Base-by-base conservation (phyloP, 2,888 invertebrate genomes). In the Ormia ochracea region DNA sequence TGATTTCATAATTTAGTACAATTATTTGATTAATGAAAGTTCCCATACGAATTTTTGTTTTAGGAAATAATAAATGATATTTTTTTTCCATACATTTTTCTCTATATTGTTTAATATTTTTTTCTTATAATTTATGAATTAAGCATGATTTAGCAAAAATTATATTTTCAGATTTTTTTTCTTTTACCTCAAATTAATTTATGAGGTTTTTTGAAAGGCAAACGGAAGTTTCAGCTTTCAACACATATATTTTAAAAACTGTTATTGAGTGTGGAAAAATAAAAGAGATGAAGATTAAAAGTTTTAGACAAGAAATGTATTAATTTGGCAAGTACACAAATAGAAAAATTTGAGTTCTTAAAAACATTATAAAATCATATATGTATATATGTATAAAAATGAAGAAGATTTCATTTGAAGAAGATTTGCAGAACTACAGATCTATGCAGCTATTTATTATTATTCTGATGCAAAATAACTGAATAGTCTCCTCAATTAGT, bases 201-300 rank as follows among this genome's bases (percentile, higher is more conserved):
- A 19, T 6, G 3, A 21, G 26, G 41, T 63, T 48, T 4, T 33
- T 28, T 10, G 12, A 38, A 23, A 36, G 3, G 5, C 19, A 59
- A 77, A 70, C 41, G 58, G 69, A 77, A 76, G 69, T 43, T 36
- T 28, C 26, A 31, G 23, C 48, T 23, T 59, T 68, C 14, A 43
- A 31, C 50, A 31, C n/a, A 31, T 14, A 3, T 19, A 10, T 19
- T 19, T n/a, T 10, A 19, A 31, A 54, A 54, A 54, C 12, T 45
- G 36, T 56, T 26, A 28, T 48, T 63, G 19, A 61, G 45, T 45
- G n/a, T 45, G 31, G 21, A 10, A 54, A 33, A 45, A 5, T 21
- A 45, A 21, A 19, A 6, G 28, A 17, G 17, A 52, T 33, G 33
- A 31, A 31, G 31, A 9, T 3, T 61, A 33, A 14, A 63, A 45